These are phyloP conservation scores for Chrysodeixis includens DNA, from an alignment of 2,888 invertebrate species.

Conservation along the genomic window DNA sequence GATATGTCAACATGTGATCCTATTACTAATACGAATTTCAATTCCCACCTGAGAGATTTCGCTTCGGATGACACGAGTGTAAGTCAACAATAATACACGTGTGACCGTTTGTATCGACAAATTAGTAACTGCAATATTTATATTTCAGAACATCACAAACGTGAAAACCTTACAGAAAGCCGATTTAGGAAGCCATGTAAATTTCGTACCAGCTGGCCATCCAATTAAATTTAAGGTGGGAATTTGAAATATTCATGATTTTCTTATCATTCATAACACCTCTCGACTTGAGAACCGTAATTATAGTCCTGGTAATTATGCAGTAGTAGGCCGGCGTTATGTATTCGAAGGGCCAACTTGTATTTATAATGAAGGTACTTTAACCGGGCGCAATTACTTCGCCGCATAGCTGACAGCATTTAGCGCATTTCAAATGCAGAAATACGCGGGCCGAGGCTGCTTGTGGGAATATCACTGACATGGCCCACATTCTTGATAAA, in stretches of 20 bases:
- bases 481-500: constrained; percentile 84
- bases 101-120: neutral
- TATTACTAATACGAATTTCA: constrained; percentile 72
- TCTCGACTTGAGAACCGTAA: constrained; percentile 6
- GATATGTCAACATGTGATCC: constrained; percentile 53
- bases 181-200: constrained; percentile 68
- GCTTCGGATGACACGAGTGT: constrained; percentile 69
- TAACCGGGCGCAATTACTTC: constrained; percentile 59
- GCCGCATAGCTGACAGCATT: constrained; percentile 52
- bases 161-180: constrained; percentile 79
- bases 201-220: constrained; percentile 67
- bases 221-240: constrained; percentile 76
- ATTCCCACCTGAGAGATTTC: constrained; percentile 76
- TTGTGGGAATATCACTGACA: constrained; percentile 76
- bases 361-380: constrained; percentile 46
- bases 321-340: constrained; percentile 19
- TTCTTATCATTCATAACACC: constrained; percentile 19
- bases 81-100: constrained; percentile 56
- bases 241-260: constrained; percentile 24
- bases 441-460: constrained; percentile 58
- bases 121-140: constrained; percentile 16
- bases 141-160: constrained; percentile 75
- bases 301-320: constrained; percentile 24
- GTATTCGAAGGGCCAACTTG: constrained; percentile 45
- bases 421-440: constrained; percentile 67